Evolutionary conservation across 2,113 vertebrate species (phyloP), one percentile per base, ranked within the genome.

Genomic region (Nipponia nippon): DNA sequence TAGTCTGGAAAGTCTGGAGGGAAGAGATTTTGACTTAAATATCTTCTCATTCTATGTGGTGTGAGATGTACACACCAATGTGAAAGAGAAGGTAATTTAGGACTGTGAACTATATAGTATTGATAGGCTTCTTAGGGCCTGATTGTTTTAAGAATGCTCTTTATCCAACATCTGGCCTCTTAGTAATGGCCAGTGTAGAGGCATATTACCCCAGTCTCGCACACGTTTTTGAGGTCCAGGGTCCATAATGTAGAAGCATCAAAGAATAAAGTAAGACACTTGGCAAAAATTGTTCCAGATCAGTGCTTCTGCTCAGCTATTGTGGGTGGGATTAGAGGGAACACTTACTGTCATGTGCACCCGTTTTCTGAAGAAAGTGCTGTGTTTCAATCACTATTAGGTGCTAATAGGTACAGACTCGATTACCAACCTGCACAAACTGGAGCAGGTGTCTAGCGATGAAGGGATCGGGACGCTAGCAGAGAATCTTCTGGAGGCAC

Each of bases 381-480:
- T 71, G 13, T 52, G 26, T 75, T 85, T 82, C 86, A 30, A 56
- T 76, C 50, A 94, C 59, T 71, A 2, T 25, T 93, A 99, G 99
- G 98, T 98, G 93, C 98, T 99, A 30, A 99, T 99, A 72, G 99
- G 99, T 76, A 99, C 99, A 13, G 99, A 99, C 96, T 99, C 99
- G 17, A 99, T 99, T 96, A 98, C 99, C 82, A 99, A 99, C 98
- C 98, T 99, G 95, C 99, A 99, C 98, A 99, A 99, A 90, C 98
- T 99, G 96, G 99, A 99, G 98, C 99, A 99, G 98, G 99, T 99
- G 82, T 99, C 99, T 58, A 99, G 99, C 16, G 99, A 99, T 1
- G 99, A 99, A 97, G 99, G 99, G 75, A 99, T 99, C 2, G 99
- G 99, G 93, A 99, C 99, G 0, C 92, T 99, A 93, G 99, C 99